Conservation (phyloP, 1,140 invertebrate genomes). For the Drosophila serrata region DNA sequence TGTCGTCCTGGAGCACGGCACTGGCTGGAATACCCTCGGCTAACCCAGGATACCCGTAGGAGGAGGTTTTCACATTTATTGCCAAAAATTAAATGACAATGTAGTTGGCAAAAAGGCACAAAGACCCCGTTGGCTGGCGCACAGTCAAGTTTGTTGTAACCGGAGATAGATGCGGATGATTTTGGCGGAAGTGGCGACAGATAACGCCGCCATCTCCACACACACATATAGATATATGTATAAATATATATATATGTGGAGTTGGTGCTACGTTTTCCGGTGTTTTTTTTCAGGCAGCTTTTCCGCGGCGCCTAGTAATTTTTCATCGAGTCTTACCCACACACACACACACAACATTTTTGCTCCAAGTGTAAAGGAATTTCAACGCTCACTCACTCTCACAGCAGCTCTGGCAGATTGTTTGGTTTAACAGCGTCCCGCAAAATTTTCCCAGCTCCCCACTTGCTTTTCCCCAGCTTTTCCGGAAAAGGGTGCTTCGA, state of each 20-base stretch:
- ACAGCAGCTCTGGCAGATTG: conserved; percentile 62
- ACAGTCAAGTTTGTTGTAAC: conserved; percentile 57
- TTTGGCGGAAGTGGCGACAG: conserved; percentile 23
- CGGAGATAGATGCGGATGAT: conserved; percentile 64
- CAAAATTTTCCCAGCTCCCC: conserved; percentile 8
- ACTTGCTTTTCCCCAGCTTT: not conserved
- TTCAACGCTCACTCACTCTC: conserved; percentile 75
- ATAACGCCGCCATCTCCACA: conserved; percentile 13
- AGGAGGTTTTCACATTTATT: conserved; percentile 72
- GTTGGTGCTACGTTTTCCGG: conserved; percentile 8
- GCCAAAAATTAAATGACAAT: conserved; percentile 84
- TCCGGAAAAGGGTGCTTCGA: not conserved
- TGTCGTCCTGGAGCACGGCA: conserved; percentile 47
- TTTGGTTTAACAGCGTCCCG: conserved; percentile 68
- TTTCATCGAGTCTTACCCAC: conserved; percentile 75
- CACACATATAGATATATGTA: not conserved
- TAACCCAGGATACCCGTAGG: conserved; percentile 2
- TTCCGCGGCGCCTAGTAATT: conserved; percentile 56
- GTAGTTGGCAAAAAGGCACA: conserved; percentile 61
- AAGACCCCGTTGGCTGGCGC: conserved; percentile 3
- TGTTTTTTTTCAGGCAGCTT: conserved; percentile 5
- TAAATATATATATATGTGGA: not conserved
- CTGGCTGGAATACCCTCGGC: not conserved
- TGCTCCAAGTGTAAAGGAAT: conserved; percentile 77
- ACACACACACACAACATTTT: conserved; percentile 14